Conservation (phyloP, 2,797 vertebrate genomes). For the Stomatorhinus walkeri region DNA sequence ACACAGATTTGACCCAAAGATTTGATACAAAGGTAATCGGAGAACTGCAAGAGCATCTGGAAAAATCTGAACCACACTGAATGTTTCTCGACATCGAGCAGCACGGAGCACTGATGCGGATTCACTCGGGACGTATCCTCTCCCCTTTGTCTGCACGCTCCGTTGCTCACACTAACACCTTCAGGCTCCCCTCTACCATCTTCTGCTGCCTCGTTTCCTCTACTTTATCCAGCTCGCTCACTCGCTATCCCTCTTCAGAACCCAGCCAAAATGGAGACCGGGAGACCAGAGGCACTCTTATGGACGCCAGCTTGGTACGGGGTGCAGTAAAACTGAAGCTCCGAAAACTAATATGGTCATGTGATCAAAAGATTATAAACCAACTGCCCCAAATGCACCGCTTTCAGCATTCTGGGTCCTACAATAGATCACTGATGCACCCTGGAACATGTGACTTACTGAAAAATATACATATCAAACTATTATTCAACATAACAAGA, state of each 20-base stretch:
- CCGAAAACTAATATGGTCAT: background rate
- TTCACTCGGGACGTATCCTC: background rate
- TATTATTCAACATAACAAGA: background rate
- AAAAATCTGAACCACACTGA: background rate
- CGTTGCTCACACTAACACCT: background rate
- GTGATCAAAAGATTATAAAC: background rate
- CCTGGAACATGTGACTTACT: background rate
- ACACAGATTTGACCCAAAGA: background rate
- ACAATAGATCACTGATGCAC: background rate
- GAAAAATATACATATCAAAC: background rate
- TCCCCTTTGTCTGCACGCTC: background rate
- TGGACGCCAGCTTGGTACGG: background rate
- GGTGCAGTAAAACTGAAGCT: background rate
- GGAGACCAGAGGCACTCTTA: background rate
- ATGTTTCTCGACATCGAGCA: background rate
- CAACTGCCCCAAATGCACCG: background rate
- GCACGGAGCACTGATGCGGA: background rate
- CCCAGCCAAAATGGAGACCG: background rate
- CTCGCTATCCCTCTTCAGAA: background rate
- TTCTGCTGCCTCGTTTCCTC: background rate
- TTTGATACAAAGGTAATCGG: background rate
- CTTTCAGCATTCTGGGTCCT: background rate
- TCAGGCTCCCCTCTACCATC: background rate
- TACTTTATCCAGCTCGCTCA: background rate
- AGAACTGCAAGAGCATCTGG: background rate